Evolutionary conservation across 1,140 invertebrate genomes (phyloP).

Genomic region (Aphis gossypii): DNA sequence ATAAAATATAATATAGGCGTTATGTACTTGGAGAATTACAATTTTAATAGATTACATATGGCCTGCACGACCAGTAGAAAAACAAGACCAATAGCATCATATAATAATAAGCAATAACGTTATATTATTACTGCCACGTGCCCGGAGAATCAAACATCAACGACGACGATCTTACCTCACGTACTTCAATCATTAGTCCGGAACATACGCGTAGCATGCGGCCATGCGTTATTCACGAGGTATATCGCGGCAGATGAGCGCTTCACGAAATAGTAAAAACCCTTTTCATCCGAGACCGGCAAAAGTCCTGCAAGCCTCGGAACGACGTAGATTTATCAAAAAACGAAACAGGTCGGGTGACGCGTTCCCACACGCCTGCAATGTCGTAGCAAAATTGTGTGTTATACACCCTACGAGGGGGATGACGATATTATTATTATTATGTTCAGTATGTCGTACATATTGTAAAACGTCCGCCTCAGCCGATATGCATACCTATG

Average conservation of each 20-base stretch:
- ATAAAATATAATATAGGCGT: too few species aligned
- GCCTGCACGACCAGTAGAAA: not conserved
- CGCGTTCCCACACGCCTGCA: not conserved
- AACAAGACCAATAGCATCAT: too few species aligned
- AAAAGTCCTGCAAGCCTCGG: not conserved
- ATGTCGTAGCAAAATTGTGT: not conserved
- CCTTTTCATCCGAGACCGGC: not conserved
- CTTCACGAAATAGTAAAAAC: not conserved
- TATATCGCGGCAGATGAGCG: not conserved
- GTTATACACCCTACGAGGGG: not conserved
- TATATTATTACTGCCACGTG: not conserved
- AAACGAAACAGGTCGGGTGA: not conserved
- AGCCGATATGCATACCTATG: too few species aligned
- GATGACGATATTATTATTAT: not conserved
- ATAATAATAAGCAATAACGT: not conserved
- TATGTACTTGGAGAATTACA: not conserved
- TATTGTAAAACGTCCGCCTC: not conserved
- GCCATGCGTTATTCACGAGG: constrained; percentile 1
- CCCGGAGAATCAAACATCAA: not conserved
- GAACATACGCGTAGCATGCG: not conserved
- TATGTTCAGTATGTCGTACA: not conserved
- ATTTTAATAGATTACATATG: not conserved
- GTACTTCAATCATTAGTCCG: not conserved
- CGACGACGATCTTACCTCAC: not conserved
- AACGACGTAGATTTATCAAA: constrained; percentile 17